phyloP scores from a whole-genome alignment of 2,797 vertebrate genomes.

The Premnoplex brunnescens region DNA sequence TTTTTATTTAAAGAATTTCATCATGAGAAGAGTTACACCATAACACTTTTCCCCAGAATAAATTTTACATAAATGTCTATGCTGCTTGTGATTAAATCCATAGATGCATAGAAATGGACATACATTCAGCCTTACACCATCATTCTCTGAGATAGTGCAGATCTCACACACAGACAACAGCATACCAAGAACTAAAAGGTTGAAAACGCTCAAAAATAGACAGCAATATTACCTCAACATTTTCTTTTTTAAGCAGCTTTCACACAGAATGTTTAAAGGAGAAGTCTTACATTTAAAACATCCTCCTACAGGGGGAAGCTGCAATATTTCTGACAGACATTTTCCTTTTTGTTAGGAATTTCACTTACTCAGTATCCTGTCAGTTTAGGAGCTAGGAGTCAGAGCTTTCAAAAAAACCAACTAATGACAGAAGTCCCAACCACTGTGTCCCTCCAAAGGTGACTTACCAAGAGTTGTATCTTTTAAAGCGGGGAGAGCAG shows the following conservation, averaged over 20 bases:
- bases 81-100: not conserved
- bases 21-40: not conserved
- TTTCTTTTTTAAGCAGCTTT: not conserved
- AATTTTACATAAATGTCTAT: conserved; percentile 19
- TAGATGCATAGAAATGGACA: not conserved
- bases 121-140: not conserved
- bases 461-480: not conserved
- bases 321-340: not conserved
- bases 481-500: not conserved
- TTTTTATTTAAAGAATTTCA: conserved; percentile 29
- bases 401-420: not conserved
- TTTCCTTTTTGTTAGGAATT: not conserved
- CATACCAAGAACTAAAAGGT: not conserved
- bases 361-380: not conserved
- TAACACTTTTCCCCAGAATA: not conserved
- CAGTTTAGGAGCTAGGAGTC: not conserved
- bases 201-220: not conserved
- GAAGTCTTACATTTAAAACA: conserved; percentile 9
- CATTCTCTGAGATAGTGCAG: accelerated
- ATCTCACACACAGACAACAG: not conserved
- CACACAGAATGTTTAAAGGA: not conserved
- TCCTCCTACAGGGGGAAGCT: conserved; percentile 4
- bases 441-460: not conserved
- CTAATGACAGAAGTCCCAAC: not conserved
- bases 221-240: not conserved